phyloP scores from a whole-genome alignment of 2,113 vertebrate genomes.

The Sylvia atricapilla region DNA sequence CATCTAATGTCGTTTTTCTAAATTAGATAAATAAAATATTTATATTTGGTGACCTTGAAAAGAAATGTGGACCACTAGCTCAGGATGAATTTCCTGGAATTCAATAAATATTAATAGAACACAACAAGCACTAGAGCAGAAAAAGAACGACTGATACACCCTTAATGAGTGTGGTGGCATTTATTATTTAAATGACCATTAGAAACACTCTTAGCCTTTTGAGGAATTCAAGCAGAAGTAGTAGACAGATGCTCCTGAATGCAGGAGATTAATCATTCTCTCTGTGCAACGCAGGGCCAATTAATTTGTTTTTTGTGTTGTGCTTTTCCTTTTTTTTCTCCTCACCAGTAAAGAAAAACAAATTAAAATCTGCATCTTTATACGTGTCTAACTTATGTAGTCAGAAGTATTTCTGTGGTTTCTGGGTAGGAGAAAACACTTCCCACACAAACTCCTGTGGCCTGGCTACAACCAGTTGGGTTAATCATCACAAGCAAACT shows the following conservation, averaged over 20 bases:
- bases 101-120: conserved; percentile 69
- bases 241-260: conserved; percentile 44
- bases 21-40: conserved; percentile 66
- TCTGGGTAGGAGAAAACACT: not conserved
- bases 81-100: conserved; percentile 34
- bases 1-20: conserved; percentile 24
- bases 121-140: conserved; percentile 53
- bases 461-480: not conserved
- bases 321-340: not conserved
- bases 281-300: conserved; percentile 1
- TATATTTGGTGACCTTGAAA: conserved; percentile 58
- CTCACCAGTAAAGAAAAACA: conserved; percentile 9
- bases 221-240: conserved; percentile 33
- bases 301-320: not conserved
- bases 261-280: conserved; percentile 14
- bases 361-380: not conserved
- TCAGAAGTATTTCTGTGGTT: not conserved
- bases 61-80: conserved; percentile 30
- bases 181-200: conserved; percentile 69
- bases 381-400: not conserved
- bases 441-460: not conserved
- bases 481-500: not conserved
- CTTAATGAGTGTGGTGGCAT: conserved; percentile 41
- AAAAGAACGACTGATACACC: conserved; percentile 38
- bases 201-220: conserved; percentile 53